Conservation (phyloP, 92 coral and sea anemone species). For the Pocillopora meandrina region DNA sequence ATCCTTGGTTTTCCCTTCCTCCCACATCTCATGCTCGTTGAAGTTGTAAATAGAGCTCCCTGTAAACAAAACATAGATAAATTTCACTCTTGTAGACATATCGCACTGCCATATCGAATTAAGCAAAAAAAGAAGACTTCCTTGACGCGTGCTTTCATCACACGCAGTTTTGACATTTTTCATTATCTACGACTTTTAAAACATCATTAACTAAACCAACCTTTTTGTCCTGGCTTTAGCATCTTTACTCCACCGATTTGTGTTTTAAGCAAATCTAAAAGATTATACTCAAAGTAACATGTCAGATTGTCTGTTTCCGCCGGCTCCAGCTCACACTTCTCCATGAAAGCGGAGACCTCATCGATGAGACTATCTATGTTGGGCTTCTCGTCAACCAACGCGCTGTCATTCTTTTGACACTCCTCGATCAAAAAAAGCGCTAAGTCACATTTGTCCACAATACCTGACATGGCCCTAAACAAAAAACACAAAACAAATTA, state of each 20-base stretch:
- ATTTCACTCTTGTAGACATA: no score
- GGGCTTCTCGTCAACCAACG: conserved; percentile 68
- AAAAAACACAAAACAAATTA: not conserved
- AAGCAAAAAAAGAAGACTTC: no score
- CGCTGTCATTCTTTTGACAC: conserved; percentile 62
- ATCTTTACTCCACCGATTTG: conserved; percentile 50
- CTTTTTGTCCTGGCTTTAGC: conserved; percentile 37
- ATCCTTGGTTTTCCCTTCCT: conserved; percentile 8
- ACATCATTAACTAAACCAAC: not conserved
- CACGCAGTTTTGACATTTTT: no score
- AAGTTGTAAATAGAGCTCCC: conserved; percentile 33
- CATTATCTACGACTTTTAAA: no score
- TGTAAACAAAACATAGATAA: not conserved
- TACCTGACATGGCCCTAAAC: conserved; percentile 62
- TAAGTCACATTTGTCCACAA: conserved; percentile 63
- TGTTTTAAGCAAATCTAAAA: conserved; percentile 54
- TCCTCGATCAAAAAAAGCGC: conserved; percentile 54
- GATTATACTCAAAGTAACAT: conserved; percentile 58
- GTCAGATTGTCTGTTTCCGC: conserved; percentile 60
- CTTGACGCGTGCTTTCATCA: no score
- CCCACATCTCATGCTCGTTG: conserved; percentile 26
- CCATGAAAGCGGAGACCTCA: conserved; percentile 53
- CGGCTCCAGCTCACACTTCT: conserved; percentile 73
- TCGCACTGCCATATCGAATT: no score
- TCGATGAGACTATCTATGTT: conserved; percentile 55